Evolutionary conservation across 2,888 invertebrate species (phyloP), one percentile per base, ranked within the genome.

Genomic region (Nezara viridula): DNA sequence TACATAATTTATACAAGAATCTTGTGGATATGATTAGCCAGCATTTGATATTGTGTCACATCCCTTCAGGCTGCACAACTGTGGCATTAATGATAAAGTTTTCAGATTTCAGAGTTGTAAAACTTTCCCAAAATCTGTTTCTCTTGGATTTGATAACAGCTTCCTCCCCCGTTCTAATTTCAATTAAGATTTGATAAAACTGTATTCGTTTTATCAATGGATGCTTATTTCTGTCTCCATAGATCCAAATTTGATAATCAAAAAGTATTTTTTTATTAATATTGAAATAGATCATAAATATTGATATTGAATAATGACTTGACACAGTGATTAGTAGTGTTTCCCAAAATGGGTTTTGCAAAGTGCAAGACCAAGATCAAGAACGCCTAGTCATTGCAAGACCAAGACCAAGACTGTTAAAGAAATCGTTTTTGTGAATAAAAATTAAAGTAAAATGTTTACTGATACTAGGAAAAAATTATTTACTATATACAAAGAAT

Each of bases 1-100:
- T 60, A 60, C 60, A 60, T 60, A 60, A 60, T 60, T 60, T 60
- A 60, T 60, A 60, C 60, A 60, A 60, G 60, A 60, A 60, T 60
- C 27, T 27, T 60, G n/a, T 55, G 55, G 24, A 55, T 55, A 55
- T 10, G 55, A 55, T 55, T 55, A 55, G 55, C 55, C 10, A 10
- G 55, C 55, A n/a, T 55, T 55, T 55, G 55, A 1, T 10, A 55
- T 55, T 55, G n/a, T 55, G 55, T 24, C 55, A 55, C n/a, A n/a
- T 60, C 14, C 60, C n/a, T 60, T 60, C 27, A 16, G 27, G 27
- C 60, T n/a, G 14, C 60, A 14, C 6, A 60, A 60, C n/a, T 60
- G 60, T 60, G 12, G 60, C 60, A 60, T 60, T 60, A 14, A 14
- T 32, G 60, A 60, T 60, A 60, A 60, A 60, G 60, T 60, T 27